Conservation (phyloP, 2,113 vertebrate species). For the Oostethus manadensis region DNA sequence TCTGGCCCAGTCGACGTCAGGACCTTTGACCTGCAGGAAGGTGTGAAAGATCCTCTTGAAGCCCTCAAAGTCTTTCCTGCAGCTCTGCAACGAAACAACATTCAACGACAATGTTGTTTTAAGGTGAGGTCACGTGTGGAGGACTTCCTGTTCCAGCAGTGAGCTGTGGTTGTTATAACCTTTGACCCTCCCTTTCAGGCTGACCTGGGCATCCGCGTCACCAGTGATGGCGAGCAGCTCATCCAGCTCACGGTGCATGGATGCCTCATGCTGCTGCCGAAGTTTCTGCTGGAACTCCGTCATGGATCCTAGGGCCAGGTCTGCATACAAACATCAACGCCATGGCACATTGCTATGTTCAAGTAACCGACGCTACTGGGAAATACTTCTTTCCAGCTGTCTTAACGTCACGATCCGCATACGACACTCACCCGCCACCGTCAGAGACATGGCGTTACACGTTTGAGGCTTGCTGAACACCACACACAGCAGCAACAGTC, state of each 20-base stretch:
- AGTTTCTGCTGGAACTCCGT: conserved; percentile 67
- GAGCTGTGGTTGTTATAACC: background rate
- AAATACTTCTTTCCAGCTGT: background rate
- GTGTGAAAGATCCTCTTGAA: conserved; percentile 96
- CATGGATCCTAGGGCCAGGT: conserved; percentile 46
- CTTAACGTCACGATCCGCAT: background rate
- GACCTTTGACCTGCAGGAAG: conserved; percentile 95
- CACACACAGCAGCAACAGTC: conserved; percentile 11
- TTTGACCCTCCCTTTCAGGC: background rate
- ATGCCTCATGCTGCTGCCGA: conserved; percentile 60
- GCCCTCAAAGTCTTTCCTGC: conserved; percentile 90
- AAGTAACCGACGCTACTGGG: background rate
- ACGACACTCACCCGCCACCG: conserved; percentile 51
- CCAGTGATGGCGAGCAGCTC: conserved; percentile 30
- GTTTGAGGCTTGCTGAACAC: background rate
- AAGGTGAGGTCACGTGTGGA: no score
- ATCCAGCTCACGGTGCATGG: conserved; percentile 62
- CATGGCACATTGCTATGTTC: background rate
- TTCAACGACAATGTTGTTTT: background rate
- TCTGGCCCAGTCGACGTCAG: conserved; percentile 91
- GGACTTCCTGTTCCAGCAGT: background rate
- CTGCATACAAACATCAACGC: conserved; percentile 18
- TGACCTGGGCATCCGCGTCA: conserved; percentile 52
- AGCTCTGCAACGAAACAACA: conserved; percentile 68
- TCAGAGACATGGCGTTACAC: conserved; percentile 45